Percentiles rank a stretch among this genome's conserved stretches.
These are phyloP conservation scores for Caenorhabditis brenneri DNA, from an alignment of 1,140 invertebrate species.

Conservation along the genomic window DNA sequence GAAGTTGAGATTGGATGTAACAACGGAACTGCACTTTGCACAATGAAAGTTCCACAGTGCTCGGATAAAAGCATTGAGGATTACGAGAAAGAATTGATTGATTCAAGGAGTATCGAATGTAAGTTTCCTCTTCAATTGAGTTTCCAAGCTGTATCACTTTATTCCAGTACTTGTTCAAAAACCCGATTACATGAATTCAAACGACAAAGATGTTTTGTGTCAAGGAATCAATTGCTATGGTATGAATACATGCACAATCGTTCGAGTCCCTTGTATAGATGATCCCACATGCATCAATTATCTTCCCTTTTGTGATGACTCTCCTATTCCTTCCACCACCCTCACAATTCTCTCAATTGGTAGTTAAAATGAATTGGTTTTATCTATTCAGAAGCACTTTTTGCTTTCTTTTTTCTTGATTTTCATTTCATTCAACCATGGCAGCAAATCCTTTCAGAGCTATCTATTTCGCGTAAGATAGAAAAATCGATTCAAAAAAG, in stretches of 20 bases:
- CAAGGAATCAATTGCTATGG: conserved; percentile 9
- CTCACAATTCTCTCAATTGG: not conserved
- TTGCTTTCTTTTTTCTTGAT: not conserved
- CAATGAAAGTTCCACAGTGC: not conserved
- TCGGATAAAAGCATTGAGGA: not conserved
- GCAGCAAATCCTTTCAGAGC: not conserved
- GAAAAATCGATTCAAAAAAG: no score
- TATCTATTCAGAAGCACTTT: not conserved
- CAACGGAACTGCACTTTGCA: not conserved
- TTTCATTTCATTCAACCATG: not conserved
- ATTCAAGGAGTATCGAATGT: not conserved
- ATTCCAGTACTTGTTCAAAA: not conserved
- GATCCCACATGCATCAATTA: not conserved
- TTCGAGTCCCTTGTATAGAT: not conserved
- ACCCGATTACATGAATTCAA: not conserved
- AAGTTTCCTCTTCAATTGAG: not conserved
- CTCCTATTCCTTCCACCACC: not conserved
- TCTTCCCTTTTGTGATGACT: conserved; percentile 9
- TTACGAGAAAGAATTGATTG: not conserved
- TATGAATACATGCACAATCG: conserved; percentile 3
- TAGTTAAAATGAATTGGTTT: not conserved
- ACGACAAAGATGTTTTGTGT: not conserved
- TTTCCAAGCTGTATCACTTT: not conserved
- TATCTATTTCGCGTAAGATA: not conserved
- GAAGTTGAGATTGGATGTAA: not conserved